Evolutionary conservation across 2,888 invertebrate species (phyloP).

Genomic region (Gerris lacustris): DNA sequence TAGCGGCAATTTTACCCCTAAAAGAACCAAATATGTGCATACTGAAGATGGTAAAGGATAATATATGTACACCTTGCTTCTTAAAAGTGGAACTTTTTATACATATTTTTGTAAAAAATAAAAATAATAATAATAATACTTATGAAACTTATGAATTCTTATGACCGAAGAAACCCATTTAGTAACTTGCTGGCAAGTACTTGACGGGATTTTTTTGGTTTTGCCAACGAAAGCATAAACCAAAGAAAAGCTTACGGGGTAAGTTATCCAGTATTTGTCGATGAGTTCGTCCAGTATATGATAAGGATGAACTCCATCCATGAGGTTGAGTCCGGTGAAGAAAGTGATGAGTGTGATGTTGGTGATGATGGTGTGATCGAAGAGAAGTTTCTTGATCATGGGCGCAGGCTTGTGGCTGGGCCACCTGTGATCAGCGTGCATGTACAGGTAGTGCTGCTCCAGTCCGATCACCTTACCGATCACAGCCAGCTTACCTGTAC

Average conservation of each 20-base stretch:
- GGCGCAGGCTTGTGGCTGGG: neutral
- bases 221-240: too few relatives aligned
- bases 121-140: too few relatives aligned
- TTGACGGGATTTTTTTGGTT: too few relatives aligned
- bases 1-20: too few relatives aligned
- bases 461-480: neutral
- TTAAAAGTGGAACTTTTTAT: too few relatives aligned
- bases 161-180: too few relatives aligned
- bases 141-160: too few relatives aligned
- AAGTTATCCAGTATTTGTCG: slow-evolving; percentile 1
- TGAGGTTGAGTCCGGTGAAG: neutral
- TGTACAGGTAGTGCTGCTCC: slow-evolving; percentile 3
- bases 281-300: neutral
- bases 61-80: too few relatives aligned
- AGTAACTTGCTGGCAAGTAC: too few relatives aligned
- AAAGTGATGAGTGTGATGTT: neutral
- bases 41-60: too few relatives aligned
- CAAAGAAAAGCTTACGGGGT: neutral
- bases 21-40: too few relatives aligned
- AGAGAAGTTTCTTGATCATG: neutral
- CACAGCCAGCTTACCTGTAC: neutral
- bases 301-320: neutral
- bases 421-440: neutral
- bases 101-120: too few relatives aligned
- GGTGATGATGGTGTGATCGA: neutral